Base-by-base conservation (phyloP, 30 jellyfish, hydroid and myxozoan genomes). In the Morbakka virulenta region DNA sequence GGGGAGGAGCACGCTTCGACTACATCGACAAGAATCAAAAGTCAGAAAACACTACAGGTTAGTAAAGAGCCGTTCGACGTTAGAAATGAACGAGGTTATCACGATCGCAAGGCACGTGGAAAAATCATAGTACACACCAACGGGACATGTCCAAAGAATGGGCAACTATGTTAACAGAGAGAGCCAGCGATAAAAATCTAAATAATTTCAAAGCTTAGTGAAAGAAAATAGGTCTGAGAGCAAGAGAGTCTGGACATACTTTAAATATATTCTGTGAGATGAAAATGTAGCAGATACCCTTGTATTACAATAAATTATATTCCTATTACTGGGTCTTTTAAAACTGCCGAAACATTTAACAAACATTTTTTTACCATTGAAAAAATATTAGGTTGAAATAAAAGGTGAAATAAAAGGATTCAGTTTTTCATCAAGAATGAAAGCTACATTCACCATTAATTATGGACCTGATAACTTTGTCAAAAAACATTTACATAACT, bases 221-320 rank as follows among this genome's bases (percentile, higher is more conserved):
- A 69, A 74, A 52, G 86, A 50, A 53, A 53, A 28, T n/a, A 50
- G 52, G 80, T 51, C 79, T 50, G 86, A 74, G 64, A 53, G 86
- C 64, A 50, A 30, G 48, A 70, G 83, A 70, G 52, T 74, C 79
- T 52, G 82, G 86, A 51, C 31, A 74, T 51, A 33, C 79, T 62
- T 50, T 50, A 74, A 74, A 53, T 62, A 74, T 50, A 53, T 74
- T 32, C 82, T 74, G 79, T 53, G 79, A 50, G 73, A 34, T 70
- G 79, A 70, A 70, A 35, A 70, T 35, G 26, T 71, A 33, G 72
- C 83, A 28, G 83, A 34, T 70, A 48, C 83, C 48, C 28, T 70
- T 70, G 83, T 70, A 70, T 52, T 34, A 70, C 79, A 41, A 48
- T 50, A 70, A 70, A 70, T 23, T n/a, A 70, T 70, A 17, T 70